Evolutionary conservation across 2,797 vertebrate species (phyloP), one percentile per base, ranked within the genome.

Genomic region (Enoplosus armatus): DNA sequence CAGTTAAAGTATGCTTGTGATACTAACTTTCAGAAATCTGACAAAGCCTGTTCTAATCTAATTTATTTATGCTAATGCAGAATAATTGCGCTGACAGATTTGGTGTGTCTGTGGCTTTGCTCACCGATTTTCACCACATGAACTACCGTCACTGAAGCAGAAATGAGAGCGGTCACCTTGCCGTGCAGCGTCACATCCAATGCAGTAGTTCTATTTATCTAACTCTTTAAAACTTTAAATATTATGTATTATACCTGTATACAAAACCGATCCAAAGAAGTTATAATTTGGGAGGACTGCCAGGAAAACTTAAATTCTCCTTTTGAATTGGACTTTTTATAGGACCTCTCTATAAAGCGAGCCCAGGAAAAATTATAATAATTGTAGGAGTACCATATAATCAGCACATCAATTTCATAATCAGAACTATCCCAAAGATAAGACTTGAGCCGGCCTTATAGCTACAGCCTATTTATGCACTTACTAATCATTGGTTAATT

Each of bases 331-430:
- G 29, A 5, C 37, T 5, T 79, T 53, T 69, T 31, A 33, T n/a
- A 55, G 31, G 56, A 16, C 9, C 16, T 20, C 37, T 81, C 15
- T 41, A 14, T 20, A 56, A 56, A 61, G 47, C 51, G 27, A 61
- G n/a, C 39, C 27, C 6, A 1, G 31, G 12, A 71, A 58, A 69
- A 59, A 60, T 14, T 22, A 29, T 33, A 33, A 51, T 48, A 54
- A 63, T 51, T 45, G 6, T 11, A 35, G n/a, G 20, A 55, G 27
- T 59, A 6, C n/a, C 8, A 0, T 58, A 47, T 77, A 82, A 83
- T 89, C 77, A 89, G 74, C 35, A 22, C 24, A 60, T 53, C 70
- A 66, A 35, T 86, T 86, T 72, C 15, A 58, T 53, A 73, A 79
- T 85, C 75, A 80, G 27, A 75, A 43, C 26, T 20, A 35, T 75